Base-by-base conservation (phyloP, 2,888 invertebrate genomes). In the Branchipolynoe longqiensis region DNA sequence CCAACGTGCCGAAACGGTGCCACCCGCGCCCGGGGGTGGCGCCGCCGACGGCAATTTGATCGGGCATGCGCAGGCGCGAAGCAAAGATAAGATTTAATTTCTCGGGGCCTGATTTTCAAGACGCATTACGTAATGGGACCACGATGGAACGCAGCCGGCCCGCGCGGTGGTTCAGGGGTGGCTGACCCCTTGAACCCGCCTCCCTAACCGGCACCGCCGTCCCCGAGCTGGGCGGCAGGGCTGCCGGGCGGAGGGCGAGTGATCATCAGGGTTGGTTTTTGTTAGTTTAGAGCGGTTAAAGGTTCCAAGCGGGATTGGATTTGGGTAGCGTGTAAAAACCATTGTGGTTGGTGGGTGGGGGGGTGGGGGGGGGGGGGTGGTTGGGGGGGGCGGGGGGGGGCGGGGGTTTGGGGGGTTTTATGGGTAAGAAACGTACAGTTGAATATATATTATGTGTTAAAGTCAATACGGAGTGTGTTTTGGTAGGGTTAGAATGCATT, bases 1-100 rank as follows among this genome's bases (percentile, higher is more conserved):
- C 25, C 48, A n/a, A 41, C 78, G 78, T 78, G 78, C 78, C 31
- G 41, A 18, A n/a, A 48, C 18, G 48, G 48, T n/a, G 78, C 14
- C 1, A 2, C 78, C 28, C n/a, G 14, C 28, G 78, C 28, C 33
- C 25, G 48, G 28, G 25, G 28, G 28, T 14, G 25, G 54, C 28
- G 28, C n/a, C n/a, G n/a, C 22, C 73, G 28, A 41, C 48, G 78
- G 78, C 48, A 78, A 78, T 25, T 33, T 78, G 78, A 78, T 41
- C 48, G 54, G 48, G 12, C n/a, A 0, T 12, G 18, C n/a, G 33
- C 78, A 78, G 78, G 31, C 78, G 48, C 28, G 48, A 18, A 41
- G 48, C 78, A 48, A 78, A 78, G 78, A 78, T 41, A 4, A 78
- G 78, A 78, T 78, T 78, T 78, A 78, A 78, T 78, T 78, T 69